Evolutionary conservation across 2,797 vertebrate genomes (phyloP), one percentile per base, ranked within the genome.

Genomic region (Silurus lanzhouensis): DNA sequence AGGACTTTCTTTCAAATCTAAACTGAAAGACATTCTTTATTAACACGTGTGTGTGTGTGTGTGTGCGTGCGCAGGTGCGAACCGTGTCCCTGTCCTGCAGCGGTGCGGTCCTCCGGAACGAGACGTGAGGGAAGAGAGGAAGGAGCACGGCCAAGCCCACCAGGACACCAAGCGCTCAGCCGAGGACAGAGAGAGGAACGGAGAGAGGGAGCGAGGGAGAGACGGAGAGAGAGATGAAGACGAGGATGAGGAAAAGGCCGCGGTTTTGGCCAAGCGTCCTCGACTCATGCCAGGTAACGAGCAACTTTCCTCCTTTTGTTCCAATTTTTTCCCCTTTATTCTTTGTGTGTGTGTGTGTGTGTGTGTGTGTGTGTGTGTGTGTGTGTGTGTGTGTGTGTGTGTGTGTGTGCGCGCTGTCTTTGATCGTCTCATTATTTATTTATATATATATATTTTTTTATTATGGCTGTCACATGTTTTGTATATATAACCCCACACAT

Each of bases 311-410:
- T 72, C 14, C 19, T 66, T 19, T 61, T 22, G 12, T 72, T 72
- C 61, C 9, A 25, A 74, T 14, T 85, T 89, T 94, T 90, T 90
- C 91, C 38, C 38, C 38, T 38, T 38, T 38, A 38, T 38, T 38
- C 38, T 38, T 52, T 94, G 91, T 88, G 85, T 84, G 25, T 82
- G 38, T 74, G 80, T 57, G 14, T 83, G 74, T 80, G 46, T 38
- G 70, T n/a, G 38, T 79, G 52, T 57, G 27, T 71, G 75, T 88
- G 85, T 84, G 25, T 83, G 38, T 68, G 80, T 57, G 14, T 83
- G 74, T 74, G 90, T 91, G 52, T 94, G 92, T 88, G 85, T 84
- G 25, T 83, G 38, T 68, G 80, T 57, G 14, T 83, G 74, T 74
- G 85, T 84, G 25, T 83, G 38, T 68, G 80, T 57, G 14, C 82